These are phyloP conservation scores for Phymatocera aterrima DNA, from an alignment of 2,888 invertebrate genomes.

Conservation along the genomic window DNA sequence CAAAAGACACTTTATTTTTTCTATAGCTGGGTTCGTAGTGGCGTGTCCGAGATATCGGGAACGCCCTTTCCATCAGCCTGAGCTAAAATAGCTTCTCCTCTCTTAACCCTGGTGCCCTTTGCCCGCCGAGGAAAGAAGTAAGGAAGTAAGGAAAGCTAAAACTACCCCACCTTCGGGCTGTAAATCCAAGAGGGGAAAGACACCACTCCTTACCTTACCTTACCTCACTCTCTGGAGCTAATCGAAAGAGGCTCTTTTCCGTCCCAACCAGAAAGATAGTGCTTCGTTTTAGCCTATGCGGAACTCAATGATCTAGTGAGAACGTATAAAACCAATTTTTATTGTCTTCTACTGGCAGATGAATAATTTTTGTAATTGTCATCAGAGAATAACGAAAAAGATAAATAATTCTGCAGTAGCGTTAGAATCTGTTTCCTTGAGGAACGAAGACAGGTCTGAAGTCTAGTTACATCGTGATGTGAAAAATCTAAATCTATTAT, in stretches of 20 bases:
- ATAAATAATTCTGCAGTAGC: too few species aligned
- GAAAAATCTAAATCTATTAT: slow-evolving; percentile 51
- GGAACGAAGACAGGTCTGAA: neutral
- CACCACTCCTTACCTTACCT: neutral
- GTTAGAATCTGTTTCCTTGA: too few species aligned
- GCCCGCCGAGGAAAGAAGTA: neutral
- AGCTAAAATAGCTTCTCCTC: slow-evolving; percentile 31
- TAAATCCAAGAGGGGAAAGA: slow-evolving; percentile 33
- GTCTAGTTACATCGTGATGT: slow-evolving; percentile 4
- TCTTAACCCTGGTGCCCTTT: slow-evolving; percentile 37
- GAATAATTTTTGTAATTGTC: too few species aligned
- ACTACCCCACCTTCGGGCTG: slow-evolving; percentile 32
- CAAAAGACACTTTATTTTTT: slow-evolving; percentile 29
- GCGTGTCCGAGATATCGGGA: slow-evolving; percentile 41
- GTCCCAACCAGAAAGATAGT: neutral
- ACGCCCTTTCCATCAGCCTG: slow-evolving; percentile 38
- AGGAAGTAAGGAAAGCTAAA: slow-evolving; percentile 14
- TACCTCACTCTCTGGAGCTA: slow-evolving; percentile 29
- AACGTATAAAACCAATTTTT: too few species aligned
- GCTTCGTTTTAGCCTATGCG: slow-evolving; percentile 13
- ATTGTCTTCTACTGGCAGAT: too few species aligned
- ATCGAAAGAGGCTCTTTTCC: slow-evolving; percentile 22
- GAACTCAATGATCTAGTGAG: too few species aligned
- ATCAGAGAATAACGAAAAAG: neutral
- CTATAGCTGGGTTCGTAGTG: neutral